Evolutionary conservation across 2,888 invertebrate species (phyloP), one percentile per base, ranked within the genome.

Genomic region (Fragum fragum): DNA sequence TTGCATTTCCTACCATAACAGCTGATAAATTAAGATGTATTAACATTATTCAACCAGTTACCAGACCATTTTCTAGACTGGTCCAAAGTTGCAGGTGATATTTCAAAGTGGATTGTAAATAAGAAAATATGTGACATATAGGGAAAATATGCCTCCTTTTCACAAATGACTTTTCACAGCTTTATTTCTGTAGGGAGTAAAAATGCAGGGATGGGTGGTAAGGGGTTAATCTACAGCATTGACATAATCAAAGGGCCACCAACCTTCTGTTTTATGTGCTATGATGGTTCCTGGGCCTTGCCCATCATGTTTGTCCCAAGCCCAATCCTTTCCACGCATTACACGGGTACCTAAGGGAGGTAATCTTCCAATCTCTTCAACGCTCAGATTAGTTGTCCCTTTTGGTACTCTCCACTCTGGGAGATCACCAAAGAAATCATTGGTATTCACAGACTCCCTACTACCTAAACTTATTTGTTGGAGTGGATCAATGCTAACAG

Each of bases 311-410:
- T 52, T 29, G 14, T 18, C 68, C 68, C 59, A 75, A 7, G 32
- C 52, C 81, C 77, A 78, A 21, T 78, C 71, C 61, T 63, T 57
- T 16, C 73, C 81, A 39, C 77, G 47, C 28, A 11, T 6, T 0
- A 81, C 77, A 1, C 81, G 63, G 71, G 74, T 53, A 57, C 81
- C 81, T 59, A 81, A 39, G 5, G 74, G 32, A 23, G 81, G 81
- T 18, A 81, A 55, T 16, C 72, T 66, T 28, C 68, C 66, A 21
- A 47, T 39, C 32, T 77, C 77, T 36, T 72, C 68, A 26, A 72
- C 23, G 18, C 66, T 39, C 14, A 77, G n/a, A 18, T 23, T 39
- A 11, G 57, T 57, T 26, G 70, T 57, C 9, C 52, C 53, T 11
- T 32, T 42, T 18, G 42, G 55, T 23, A 47, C 39, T n/a, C 26